A percentile compares a stretch with the other conserved stretches of the same genome.
phyloP scores from a whole-genome alignment of 2,797 vertebrate genomes.

The Halcyon leucocephala region DNA sequence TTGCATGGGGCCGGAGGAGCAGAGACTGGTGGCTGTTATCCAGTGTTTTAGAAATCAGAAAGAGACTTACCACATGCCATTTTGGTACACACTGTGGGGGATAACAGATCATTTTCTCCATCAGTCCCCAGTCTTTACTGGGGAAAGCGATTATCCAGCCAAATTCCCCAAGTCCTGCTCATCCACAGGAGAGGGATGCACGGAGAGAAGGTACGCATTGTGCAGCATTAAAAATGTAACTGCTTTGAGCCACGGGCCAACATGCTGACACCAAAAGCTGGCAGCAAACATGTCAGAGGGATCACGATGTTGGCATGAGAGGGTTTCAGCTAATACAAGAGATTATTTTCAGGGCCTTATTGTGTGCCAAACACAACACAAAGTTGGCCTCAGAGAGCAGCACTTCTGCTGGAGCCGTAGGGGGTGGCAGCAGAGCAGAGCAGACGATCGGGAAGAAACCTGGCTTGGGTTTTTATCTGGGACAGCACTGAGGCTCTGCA shows the following conservation, averaged over 20 bases:
- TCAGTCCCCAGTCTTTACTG: not conserved
- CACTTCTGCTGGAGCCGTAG: conserved; percentile 9
- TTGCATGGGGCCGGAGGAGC: conserved; percentile 26
- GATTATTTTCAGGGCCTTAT: conserved; percentile 61
- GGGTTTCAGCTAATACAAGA: conserved; percentile 65
- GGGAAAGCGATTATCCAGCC: not conserved
- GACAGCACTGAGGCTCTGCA: not conserved
- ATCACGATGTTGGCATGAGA: conserved; percentile 65
- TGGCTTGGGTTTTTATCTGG: conserved; percentile 9
- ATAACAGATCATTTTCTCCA: conserved; percentile 46
- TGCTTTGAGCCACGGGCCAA: conserved; percentile 37
- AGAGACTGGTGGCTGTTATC: not conserved
- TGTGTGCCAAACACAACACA: conserved; percentile 58
- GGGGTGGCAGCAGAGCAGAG: not conserved
- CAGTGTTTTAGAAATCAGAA: conserved; percentile 54
- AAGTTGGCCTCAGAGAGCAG: conserved; percentile 57
- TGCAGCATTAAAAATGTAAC: conserved; percentile 18
- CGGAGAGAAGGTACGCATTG: conserved; percentile 47
- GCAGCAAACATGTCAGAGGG: conserved; percentile 58
- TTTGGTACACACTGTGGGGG: conserved; percentile 44
- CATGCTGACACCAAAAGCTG: conserved; percentile 43
- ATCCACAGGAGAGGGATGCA: not conserved
- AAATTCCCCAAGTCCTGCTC: conserved; percentile 19
- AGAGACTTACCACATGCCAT: conserved; percentile 47
- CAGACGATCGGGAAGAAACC: not conserved